Conservation (phyloP, 2,797 vertebrate species). For the Sus cebifrons region DNA sequence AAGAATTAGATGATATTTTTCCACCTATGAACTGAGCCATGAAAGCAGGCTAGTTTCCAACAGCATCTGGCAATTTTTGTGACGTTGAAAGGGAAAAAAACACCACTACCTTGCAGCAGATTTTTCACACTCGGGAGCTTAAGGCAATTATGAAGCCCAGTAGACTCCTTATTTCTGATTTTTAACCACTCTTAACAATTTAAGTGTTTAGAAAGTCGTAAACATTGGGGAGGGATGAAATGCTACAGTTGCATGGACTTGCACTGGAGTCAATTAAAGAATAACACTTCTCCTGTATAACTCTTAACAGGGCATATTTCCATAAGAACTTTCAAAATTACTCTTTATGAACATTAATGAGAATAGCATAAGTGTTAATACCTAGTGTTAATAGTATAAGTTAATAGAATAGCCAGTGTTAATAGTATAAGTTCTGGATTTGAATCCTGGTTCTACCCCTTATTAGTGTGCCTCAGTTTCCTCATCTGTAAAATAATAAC, state of each 20-base stretch:
- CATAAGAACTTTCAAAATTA: neutral
- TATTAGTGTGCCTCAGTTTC: neutral
- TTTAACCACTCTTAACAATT: neutral
- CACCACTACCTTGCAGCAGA: neutral
- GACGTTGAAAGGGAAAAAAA: slow-evolving; percentile 16
- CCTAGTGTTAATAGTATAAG: no score
- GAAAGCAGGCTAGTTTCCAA: neutral
- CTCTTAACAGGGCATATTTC: neutral
- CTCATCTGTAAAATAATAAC: neutral
- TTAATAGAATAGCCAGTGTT: neutral
- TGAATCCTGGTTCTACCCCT: neutral
- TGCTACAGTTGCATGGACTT: neutral
- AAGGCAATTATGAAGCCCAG: slow-evolving; percentile 32
- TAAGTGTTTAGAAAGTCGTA: neutral
- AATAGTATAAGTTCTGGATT: neutral
- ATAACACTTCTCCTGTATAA: neutral
- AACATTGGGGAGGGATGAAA: slow-evolving; percentile 11
- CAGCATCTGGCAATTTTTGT: slow-evolving; percentile 17
- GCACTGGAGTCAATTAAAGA: neutral
- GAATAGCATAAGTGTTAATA: neutral
- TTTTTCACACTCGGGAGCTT: neutral
- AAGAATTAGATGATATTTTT: slow-evolving; percentile 5
- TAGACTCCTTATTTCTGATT: neutral
- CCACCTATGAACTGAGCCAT: neutral
- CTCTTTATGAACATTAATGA: neutral